A percentile compares a stretch with the other conserved stretches of the same genome.
Evolutionary conservation across 2,888 invertebrate genomes (phyloP).

Genomic region (Aporophyla nigra): DNA sequence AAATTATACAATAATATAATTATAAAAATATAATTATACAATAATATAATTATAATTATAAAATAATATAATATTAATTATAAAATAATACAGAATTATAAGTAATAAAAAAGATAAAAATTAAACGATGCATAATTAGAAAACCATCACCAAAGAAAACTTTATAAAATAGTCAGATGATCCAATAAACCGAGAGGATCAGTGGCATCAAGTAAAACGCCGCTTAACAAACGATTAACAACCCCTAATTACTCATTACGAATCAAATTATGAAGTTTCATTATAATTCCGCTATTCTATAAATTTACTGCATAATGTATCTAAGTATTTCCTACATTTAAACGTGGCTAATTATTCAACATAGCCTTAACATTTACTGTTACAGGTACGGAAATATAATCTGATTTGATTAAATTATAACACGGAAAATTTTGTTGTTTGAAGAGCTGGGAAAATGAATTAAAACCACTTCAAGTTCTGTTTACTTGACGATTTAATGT

Average conservation of each 20-base stretch:
- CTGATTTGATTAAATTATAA: conserved; percentile 41
- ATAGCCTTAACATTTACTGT: conserved; percentile 54
- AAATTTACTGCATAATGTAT: conserved; percentile 46
- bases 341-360: conserved; percentile 48
- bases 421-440: conserved; percentile 18
- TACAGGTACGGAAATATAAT: conserved; percentile 38
- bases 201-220: conserved; percentile 8
- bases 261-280: conserved; percentile 39
- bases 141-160: not conserved
- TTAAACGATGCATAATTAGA: not conserved
- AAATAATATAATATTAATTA: too few relatives aligned
- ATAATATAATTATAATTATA: too few relatives aligned
- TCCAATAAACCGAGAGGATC: conserved; percentile 8
- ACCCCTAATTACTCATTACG: conserved; percentile 52
- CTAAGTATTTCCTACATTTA: conserved; percentile 60
- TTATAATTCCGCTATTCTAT: conserved; percentile 56
- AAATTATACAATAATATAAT: too few relatives aligned
- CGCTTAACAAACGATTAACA: conserved; percentile 21
- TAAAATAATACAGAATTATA: too few relatives aligned
- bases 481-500: not conserved
- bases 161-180: conserved; percentile 7
- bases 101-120: too few relatives aligned
- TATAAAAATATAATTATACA: too few relatives aligned
- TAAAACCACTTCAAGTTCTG: not conserved
- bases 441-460: not conserved